Base-by-base conservation (phyloP, 2,888 invertebrate genomes). In the Pammene aurita region DNA sequence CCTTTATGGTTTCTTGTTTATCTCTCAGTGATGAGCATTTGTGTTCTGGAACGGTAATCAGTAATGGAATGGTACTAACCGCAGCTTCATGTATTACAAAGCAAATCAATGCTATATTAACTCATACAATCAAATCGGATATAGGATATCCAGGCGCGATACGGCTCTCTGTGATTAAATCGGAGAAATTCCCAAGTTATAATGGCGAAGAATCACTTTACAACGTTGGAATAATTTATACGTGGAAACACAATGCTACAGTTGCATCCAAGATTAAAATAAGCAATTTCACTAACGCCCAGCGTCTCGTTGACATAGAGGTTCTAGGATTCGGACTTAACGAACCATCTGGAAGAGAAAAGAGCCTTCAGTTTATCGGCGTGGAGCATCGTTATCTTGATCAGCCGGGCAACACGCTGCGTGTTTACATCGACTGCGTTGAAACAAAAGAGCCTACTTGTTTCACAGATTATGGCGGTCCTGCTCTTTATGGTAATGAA, bases 311-410 rank as follows among this genome's bases (percentile, higher is more conserved):
- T 9, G 89, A 88, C 72, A 67, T 90, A 42, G 86, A 86, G 81
- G 86, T 82, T 55, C 62, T 91, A 63, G 92, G 92, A 42, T 92
- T 83, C 77, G 92, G 92, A 54, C 76, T 92, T 44, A 92, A 92
- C 73, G 75, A 87, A 54, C 88, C 89, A 7, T 75, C 84, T 41
- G 87, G 86, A 7, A 77, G 84, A 75, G 54, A 71, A 1, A 87
- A 80, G 76, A 81, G 84, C 41, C 77, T 92, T 52, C 91, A 92
- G 68, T 88, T 79, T 74, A 77, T 90, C 44, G 91, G 91, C 6
- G 71, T 90, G 65, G 90, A 92, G 76, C 79, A 80, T 68, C 78
- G 88, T 44, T 72, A 75, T 18, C 73, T 71, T 13, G 74, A 71
- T 4, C 77, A 74, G 68, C 41, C 50, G 35, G 72, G 70, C 7